phyloP scores from a whole-genome alignment of 2,113 vertebrate genomes.

The Rhombomys opimus region DNA sequence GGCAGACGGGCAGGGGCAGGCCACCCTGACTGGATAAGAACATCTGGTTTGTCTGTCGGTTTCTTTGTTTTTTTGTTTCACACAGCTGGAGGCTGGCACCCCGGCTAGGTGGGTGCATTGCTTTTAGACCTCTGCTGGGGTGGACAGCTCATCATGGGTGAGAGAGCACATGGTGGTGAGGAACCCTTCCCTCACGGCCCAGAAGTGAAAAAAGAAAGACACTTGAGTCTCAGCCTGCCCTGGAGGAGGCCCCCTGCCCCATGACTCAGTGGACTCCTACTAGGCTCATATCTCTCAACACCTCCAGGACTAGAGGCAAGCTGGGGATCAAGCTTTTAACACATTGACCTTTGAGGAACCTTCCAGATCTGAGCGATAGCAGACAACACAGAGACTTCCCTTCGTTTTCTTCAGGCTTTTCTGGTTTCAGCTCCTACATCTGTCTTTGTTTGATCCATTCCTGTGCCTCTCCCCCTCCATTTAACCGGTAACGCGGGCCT shows the following conservation, averaged over 20 bases:
- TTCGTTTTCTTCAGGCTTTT: background rate
- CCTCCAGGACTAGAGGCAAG: background rate
- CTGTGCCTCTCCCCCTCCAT: background rate
- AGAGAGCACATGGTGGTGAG: accelerated
- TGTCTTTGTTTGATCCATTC: background rate
- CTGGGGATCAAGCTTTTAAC: background rate
- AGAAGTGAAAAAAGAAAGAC: background rate
- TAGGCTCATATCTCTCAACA: no score
- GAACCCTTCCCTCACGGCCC: background rate
- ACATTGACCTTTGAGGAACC: background rate
- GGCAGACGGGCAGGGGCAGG: background rate
- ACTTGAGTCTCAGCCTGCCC: background rate
- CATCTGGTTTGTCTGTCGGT: no score
- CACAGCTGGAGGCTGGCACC: background rate
- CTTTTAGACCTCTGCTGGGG: background rate
- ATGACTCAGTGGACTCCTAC: background rate
- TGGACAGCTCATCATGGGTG: background rate
- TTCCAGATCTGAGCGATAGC: background rate
- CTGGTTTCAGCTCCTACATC: background rate
- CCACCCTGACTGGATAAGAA: background rate
- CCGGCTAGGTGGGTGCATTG: background rate
- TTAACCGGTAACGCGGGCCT: background rate
- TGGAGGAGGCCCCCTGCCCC: no score
- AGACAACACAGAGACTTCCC: background rate
- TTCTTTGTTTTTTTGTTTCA: background rate